Conservation (phyloP, 2,797 vertebrate genomes). For the Psittacula echo region DNA sequence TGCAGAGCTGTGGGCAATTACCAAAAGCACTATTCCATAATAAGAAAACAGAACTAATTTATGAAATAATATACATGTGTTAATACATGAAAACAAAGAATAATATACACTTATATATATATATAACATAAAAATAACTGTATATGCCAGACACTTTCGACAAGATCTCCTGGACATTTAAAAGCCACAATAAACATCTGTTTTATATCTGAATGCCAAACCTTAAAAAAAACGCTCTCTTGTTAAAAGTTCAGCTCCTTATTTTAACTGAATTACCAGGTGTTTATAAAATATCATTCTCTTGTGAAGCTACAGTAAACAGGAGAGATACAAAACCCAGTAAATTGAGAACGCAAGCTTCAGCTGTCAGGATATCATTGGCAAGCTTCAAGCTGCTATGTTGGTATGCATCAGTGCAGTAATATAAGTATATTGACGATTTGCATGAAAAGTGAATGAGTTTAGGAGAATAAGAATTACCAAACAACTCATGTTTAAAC, state of each 20-base stretch:
- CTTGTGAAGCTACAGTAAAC: constrained; percentile 53
- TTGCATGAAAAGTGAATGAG: background rate
- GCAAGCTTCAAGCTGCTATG: background rate
- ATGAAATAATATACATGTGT: constrained; percentile 39
- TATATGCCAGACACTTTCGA: constrained; percentile 61
- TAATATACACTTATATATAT: constrained; percentile 15
- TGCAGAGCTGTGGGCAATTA: constrained; percentile 21
- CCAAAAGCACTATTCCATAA: constrained; percentile 20
- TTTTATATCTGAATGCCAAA: constrained; percentile 68
- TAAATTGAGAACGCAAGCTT: constrained; percentile 11
- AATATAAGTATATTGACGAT: background rate
- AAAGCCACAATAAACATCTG: constrained; percentile 64
- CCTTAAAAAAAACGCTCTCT: constrained; percentile 42
- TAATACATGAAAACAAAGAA: constrained; percentile 40
- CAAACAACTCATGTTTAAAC: background rate
- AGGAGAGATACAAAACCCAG: constrained; percentile 20
- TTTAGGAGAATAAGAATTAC: background rate
- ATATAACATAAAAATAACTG: constrained; percentile 55
- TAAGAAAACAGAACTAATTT: constrained; percentile 43
- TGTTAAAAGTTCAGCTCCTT: constrained; percentile 64
- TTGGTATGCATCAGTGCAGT: background rate
- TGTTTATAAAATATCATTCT: constrained; percentile 73
- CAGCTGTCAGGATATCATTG: background rate
- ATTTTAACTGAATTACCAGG: constrained; percentile 73
- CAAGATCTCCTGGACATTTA: constrained; percentile 42